Conservation (phyloP, 1,140 invertebrate genomes). For the Euura saliciscinereae region DNA sequence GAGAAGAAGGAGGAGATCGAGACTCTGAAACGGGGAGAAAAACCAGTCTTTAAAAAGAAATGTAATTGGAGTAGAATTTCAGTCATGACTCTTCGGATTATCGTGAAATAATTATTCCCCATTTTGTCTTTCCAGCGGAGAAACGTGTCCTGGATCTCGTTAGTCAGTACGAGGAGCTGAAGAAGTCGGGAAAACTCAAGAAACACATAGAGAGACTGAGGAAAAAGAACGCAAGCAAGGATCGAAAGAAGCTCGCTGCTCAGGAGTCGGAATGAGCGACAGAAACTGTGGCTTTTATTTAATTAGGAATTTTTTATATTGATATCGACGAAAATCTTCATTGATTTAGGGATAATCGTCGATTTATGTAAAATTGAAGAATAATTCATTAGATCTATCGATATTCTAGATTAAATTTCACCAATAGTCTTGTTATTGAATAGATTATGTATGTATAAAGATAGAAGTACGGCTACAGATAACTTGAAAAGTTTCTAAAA, state of each 20-base stretch:
- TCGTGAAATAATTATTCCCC: slow-evolving; percentile 22
- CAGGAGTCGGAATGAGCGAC: not conserved
- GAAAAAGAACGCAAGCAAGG: slow-evolving; percentile 68
- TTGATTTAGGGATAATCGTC: too few species aligned
- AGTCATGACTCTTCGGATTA: slow-evolving; percentile 14
- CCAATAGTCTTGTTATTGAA: too few species aligned
- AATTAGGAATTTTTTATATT: too few species aligned
- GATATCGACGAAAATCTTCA: too few species aligned
- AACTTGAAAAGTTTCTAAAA: too few species aligned
- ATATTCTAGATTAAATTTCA: too few species aligned
- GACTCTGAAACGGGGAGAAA: slow-evolving; percentile 68
- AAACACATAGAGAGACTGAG: slow-evolving; percentile 77
- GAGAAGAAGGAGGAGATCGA: slow-evolving; percentile 63
- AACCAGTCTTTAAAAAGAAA: slow-evolving; percentile 79
- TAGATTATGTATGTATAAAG: too few species aligned
- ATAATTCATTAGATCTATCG: too few species aligned
- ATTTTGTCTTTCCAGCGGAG: slow-evolving; percentile 66
- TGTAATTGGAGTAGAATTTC: slow-evolving; percentile 61
- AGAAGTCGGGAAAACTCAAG: slow-evolving; percentile 72
- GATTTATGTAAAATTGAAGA: too few species aligned
- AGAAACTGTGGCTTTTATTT: not conserved
- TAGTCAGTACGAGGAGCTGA: slow-evolving; percentile 75
- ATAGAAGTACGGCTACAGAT: too few species aligned
- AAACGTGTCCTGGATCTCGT: slow-evolving; percentile 70
- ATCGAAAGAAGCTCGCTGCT: slow-evolving; percentile 52